Conservation (phyloP, 2,888 invertebrate genomes). For the Pharmacophagus antenor region DNA sequence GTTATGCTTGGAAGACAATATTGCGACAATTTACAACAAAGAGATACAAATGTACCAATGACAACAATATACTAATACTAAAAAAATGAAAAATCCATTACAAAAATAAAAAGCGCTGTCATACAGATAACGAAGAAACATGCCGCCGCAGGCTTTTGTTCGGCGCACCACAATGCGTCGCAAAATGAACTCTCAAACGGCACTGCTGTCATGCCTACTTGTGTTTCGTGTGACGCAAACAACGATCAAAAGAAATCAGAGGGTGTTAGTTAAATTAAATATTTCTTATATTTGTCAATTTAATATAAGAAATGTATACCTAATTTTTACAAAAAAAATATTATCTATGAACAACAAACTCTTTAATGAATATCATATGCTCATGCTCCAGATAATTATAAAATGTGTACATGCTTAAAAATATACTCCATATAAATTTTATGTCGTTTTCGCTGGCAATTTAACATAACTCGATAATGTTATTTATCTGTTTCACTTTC, state of each 20-base stretch:
- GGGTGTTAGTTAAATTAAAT: neutral
- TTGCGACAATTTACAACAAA: neutral
- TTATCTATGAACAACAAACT: neutral
- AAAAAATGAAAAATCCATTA: neutral
- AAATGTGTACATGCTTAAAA: neutral
- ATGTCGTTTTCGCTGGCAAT: neutral
- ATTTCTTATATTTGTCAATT: neutral
- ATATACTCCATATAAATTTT: neutral
- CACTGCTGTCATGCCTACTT: conserved; percentile 10
- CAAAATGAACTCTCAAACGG: conserved; percentile 22
- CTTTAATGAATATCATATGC: neutral
- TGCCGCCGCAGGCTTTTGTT: conserved; percentile 15
- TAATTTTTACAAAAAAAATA: conserved; percentile 2
- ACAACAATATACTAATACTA: neutral
- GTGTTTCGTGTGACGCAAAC: conserved; percentile 5
- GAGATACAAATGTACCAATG: neutral
- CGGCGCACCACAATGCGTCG: conserved; percentile 3
- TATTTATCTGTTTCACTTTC: neutral
- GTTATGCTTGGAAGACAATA: neutral
- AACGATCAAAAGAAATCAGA: neutral
- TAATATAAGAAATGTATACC: too few species aligned
- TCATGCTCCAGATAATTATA: neutral
- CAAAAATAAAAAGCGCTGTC: conserved; percentile 7
- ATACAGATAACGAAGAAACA: conserved; percentile 3
- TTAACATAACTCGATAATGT: conserved; percentile 11